Evolutionary conservation across 1,140 invertebrate genomes (phyloP).

Genomic region (Metopolophium dirhodum): DNA sequence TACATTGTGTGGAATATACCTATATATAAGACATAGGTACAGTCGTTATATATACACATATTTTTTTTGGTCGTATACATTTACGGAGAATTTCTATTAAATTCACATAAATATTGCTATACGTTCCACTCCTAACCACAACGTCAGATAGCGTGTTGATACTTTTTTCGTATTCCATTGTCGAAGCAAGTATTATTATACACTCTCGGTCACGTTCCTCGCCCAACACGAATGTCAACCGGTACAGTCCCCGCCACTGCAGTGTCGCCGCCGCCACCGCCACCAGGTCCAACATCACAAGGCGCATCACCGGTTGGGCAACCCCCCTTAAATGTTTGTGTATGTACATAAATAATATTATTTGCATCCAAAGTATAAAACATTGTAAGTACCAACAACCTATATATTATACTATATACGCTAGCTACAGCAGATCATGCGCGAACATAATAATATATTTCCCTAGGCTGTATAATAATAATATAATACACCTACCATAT

Average conservation of each 20-base stretch:
- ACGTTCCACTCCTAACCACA: background rate
- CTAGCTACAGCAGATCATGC: background rate
- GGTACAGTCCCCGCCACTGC: slow-evolving; percentile 20
- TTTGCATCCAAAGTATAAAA: slow-evolving; percentile 9
- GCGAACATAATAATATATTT: background rate
- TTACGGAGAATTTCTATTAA: slow-evolving; percentile 19
- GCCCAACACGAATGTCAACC: slow-evolving; percentile 45
- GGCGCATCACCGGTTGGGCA: background rate
- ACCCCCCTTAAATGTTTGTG: background rate
- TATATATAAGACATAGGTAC: background rate
- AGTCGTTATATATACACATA: background rate
- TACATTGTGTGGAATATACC: too few species aligned
- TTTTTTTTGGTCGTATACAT: background rate
- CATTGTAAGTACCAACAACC: background rate
- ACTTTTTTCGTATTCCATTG: slow-evolving; percentile 43
- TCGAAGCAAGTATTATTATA: slow-evolving; percentile 34
- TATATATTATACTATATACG: background rate
- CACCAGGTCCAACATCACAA: background rate
- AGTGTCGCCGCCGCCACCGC: background rate
- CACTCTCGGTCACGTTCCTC: slow-evolving; percentile 51
- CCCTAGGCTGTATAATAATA: background rate
- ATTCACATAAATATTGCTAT: slow-evolving; percentile 15
- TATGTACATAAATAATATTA: slow-evolving; percentile 33
- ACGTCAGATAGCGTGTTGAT: slow-evolving; percentile 12
- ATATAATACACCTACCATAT: background rate